Conservation (phyloP, 2,113 vertebrate genomes). For the Scolopax mira region DNA sequence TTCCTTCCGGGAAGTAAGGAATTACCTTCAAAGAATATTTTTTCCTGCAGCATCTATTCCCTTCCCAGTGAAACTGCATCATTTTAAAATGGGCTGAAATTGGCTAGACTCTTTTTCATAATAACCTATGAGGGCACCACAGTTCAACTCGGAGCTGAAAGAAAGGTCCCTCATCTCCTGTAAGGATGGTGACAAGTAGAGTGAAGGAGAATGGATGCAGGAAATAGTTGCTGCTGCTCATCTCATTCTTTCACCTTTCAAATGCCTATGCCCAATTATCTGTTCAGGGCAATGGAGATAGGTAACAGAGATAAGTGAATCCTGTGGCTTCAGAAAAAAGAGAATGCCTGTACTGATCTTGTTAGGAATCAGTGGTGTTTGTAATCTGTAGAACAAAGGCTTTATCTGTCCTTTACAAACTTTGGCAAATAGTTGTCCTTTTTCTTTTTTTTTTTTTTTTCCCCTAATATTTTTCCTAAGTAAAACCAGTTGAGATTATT, state of each 20-base stretch:
- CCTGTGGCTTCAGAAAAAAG: neutral
- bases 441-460: too few species aligned
- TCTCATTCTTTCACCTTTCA: neutral
- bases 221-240: neutral
- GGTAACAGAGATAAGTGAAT: neutral
- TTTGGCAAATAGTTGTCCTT: neutral
- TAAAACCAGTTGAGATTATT: neutral
- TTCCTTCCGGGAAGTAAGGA: neutral
- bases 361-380: neutral
- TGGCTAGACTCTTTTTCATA: neutral
- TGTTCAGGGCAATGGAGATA: neutral
- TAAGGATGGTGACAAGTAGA: neutral
- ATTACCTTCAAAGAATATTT: neutral
- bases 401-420: neutral
- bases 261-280: neutral
- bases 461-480: neutral
- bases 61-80: accelerated
- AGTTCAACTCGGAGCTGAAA: neutral
- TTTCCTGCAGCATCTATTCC: neutral
- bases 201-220: conserved; percentile 11
- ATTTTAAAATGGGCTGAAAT: neutral
- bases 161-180: neutral
- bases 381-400: neutral
- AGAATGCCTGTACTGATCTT: neutral
- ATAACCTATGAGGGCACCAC: neutral